Conservation (phyloP, 2,888 invertebrate species). For the Drosophila limbata region DNA sequence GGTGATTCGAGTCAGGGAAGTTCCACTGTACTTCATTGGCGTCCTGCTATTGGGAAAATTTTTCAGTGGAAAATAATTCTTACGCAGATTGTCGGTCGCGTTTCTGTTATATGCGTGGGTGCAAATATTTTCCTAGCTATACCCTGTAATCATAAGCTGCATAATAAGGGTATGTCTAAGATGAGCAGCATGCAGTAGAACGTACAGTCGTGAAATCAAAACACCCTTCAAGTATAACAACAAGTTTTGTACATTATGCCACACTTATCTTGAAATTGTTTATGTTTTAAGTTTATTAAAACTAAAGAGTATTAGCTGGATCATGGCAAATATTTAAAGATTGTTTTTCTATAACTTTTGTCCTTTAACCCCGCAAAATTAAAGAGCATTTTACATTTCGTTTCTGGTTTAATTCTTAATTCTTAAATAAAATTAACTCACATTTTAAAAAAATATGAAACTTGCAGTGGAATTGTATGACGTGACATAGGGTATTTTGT, state of each 20-base stretch:
- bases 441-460: not conserved
- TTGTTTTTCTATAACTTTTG: not conserved
- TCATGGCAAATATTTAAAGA: too few species aligned
- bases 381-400: not conserved
- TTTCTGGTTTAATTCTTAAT: too few species aligned
- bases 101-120: constrained; percentile 41
- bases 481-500: constrained; percentile 10
- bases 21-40: constrained; percentile 1
- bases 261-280: too few species aligned
- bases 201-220: not conserved
- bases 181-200: not conserved
- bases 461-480: not conserved
- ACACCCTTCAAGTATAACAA: too few species aligned
- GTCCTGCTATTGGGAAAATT: constrained; percentile 8
- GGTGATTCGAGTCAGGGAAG: not conserved
- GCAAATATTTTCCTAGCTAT: constrained; percentile 10
- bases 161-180: not conserved
- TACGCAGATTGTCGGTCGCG: constrained; percentile 8
- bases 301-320: too few species aligned
- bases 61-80: constrained; percentile 11
- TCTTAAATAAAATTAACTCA: not conserved
- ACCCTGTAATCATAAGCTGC: constrained; percentile 1
- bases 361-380: not conserved
- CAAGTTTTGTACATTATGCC: too few species aligned
- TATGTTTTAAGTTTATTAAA: too few species aligned